Percentiles rank a stretch among this genome's conserved stretches.
phyloP scores from a whole-genome alignment of 2,888 invertebrate species.

The Piscicola geometra region DNA sequence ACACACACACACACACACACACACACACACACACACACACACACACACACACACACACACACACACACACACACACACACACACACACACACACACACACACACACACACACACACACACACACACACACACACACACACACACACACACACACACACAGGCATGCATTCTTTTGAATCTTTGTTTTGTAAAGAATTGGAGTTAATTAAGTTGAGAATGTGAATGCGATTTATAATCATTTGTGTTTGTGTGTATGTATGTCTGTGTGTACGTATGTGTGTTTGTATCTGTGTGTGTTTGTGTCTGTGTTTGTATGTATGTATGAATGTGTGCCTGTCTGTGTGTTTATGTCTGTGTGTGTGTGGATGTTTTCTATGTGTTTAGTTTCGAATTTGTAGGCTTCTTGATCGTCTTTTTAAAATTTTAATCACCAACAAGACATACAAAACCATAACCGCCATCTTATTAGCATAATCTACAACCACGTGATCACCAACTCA shows the following conservation, averaged over 20 bases:
- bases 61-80: constrained; percentile 18
- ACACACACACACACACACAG: not conserved
- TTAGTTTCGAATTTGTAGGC: not conserved
- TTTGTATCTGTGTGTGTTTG: not conserved
- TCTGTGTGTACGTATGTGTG: not conserved
- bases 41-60: constrained; percentile 20
- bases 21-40: constrained; percentile 15
- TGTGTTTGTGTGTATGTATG: too few species aligned
- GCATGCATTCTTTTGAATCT: constrained; percentile 15
- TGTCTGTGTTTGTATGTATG: not conserved
- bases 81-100: constrained; percentile 11
- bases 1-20: constrained; percentile 12
- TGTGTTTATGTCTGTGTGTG: not conserved
- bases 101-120: constrained; percentile 8
- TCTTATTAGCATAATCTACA: not conserved
- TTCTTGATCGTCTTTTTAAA: not conserved
- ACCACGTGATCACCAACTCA: not conserved
- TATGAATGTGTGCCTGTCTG: not conserved
- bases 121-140: constrained; percentile 18
- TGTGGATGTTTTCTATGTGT: not conserved
- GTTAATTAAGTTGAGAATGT: constrained; percentile 15
- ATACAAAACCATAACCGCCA: not conserved
- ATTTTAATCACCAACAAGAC: not conserved
- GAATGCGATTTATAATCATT: not conserved
- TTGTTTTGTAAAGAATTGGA: too few species aligned